Evolutionary conservation across 2,113 vertebrate genomes (phyloP).

Genomic region (Entomyzon cyanotis): DNA sequence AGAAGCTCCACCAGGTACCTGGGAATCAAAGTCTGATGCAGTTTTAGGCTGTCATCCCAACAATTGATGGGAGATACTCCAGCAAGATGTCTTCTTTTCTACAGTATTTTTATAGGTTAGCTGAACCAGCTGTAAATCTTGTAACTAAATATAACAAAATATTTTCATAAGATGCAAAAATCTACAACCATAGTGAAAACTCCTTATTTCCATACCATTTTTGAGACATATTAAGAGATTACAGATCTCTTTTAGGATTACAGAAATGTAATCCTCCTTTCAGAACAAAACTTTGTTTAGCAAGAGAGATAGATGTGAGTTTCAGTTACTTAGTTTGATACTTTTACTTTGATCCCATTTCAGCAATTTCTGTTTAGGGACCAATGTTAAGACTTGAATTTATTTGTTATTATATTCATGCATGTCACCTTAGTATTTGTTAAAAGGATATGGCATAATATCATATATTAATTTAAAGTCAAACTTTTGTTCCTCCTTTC

Average conservation of each 20-base stretch:
- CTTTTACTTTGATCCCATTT: neutral
- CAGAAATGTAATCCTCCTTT: neutral
- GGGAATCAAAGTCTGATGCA: conserved; percentile 75
- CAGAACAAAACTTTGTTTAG: neutral
- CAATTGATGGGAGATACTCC: conserved; percentile 79
- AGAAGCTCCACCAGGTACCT: conserved; percentile 37
- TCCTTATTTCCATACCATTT: conserved; percentile 1
- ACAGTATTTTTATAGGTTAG: conserved; percentile 63
- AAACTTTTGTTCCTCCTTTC: neutral
- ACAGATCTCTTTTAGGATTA: neutral
- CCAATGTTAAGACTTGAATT: neutral
- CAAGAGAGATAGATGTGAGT: neutral
- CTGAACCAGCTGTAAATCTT: neutral
- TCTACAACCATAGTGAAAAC: neutral
- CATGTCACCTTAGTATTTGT: neutral
- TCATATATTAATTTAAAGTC: neutral
- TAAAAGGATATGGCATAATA: neutral
- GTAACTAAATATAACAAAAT: neutral
- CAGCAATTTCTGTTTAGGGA: neutral
- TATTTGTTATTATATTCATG: neutral
- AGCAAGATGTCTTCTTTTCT: conserved; percentile 81
- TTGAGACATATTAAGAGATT: neutral
- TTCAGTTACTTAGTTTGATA: neutral
- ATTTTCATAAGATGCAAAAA: neutral
- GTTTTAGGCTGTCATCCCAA: conserved; percentile 75